A percentile compares a stretch with the other conserved stretches of the same genome.
phyloP scores from a whole-genome alignment of 2,113 vertebrate species.

The Dendropsophus ebraccatus region DNA sequence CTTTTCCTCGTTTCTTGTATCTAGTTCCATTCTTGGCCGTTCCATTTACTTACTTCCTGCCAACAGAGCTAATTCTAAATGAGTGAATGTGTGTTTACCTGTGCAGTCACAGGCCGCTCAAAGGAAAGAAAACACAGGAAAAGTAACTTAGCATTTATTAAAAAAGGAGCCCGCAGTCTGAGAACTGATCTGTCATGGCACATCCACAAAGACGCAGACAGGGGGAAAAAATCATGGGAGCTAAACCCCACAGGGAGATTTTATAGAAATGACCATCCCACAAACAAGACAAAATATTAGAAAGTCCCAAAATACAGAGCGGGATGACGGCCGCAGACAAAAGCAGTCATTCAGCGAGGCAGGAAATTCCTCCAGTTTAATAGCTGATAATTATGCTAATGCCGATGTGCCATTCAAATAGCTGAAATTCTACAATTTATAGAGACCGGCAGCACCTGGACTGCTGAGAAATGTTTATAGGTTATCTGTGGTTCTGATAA shows the following conservation, averaged over 20 bases:
- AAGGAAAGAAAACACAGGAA: conserved; percentile 42
- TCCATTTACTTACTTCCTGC: background rate
- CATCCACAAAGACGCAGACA: background rate
- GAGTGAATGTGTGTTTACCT: conserved; percentile 15
- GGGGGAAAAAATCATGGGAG: conserved; percentile 24
- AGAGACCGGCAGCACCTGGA: conserved; percentile 49
- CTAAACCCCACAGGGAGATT: conserved; percentile 29
- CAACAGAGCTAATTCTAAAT: conserved; percentile 6
- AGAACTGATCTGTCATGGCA: conserved; percentile 20
- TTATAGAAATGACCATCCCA: background rate
- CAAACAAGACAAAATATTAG: conserved; percentile 34
- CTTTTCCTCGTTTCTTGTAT: background rate
- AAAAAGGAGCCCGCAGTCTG: conserved; percentile 15
- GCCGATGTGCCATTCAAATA: conserved; percentile 23
- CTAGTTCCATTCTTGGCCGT: background rate
- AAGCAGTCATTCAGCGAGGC: conserved; percentile 22
- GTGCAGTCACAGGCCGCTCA: background rate
- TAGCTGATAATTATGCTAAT: background rate
- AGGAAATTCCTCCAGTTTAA: conserved; percentile 31
- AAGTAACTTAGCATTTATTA: conserved; percentile 28
- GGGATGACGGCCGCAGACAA: conserved; percentile 16
- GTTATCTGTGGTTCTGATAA: conserved; percentile 45
- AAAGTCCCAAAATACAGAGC: conserved; percentile 34
- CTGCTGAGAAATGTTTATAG: conserved; percentile 36
- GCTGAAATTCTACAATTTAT: conserved; percentile 44